These are phyloP conservation scores for Neofelis nebulosa DNA, from an alignment of 2,113 vertebrate genomes.

Conservation along the genomic window DNA sequence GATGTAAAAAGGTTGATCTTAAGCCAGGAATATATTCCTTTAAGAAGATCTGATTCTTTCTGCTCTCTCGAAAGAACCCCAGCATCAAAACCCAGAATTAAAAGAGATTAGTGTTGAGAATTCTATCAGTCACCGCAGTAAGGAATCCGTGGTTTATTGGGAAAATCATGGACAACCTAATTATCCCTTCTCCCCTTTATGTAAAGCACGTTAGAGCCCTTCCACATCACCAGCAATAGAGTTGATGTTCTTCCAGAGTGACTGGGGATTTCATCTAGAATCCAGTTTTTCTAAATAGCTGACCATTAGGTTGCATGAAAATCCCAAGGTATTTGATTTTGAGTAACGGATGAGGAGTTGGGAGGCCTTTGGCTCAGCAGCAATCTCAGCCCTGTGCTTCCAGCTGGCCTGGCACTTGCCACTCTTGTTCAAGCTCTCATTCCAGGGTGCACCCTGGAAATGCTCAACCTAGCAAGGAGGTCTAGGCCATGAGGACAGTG, in stretches of 20 bases:
- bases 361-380: background rate
- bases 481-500: background rate
- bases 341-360: background rate
- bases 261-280: background rate
- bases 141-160: background rate
- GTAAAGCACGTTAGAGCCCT: background rate
- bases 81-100: constrained; percentile 42
- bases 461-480: background rate
- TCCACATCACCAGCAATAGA: background rate
- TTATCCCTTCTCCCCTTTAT: constrained; percentile 37
- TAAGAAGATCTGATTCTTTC: constrained; percentile 46
- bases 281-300: background rate
- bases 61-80: constrained; percentile 16
- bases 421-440: background rate
- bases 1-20: constrained; percentile 69
- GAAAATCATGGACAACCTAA: background rate
- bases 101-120: constrained; percentile 16
- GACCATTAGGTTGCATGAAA: background rate
- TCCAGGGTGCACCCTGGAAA: background rate
- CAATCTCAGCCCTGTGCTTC: background rate
- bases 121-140: background rate
- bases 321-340: constrained; percentile 34
- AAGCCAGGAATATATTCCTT: constrained; percentile 33
- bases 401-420: background rate
- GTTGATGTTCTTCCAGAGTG: background rate